Base-by-base conservation (phyloP, 2,113 vertebrate species). In the Pseudorasbora parva region DNA sequence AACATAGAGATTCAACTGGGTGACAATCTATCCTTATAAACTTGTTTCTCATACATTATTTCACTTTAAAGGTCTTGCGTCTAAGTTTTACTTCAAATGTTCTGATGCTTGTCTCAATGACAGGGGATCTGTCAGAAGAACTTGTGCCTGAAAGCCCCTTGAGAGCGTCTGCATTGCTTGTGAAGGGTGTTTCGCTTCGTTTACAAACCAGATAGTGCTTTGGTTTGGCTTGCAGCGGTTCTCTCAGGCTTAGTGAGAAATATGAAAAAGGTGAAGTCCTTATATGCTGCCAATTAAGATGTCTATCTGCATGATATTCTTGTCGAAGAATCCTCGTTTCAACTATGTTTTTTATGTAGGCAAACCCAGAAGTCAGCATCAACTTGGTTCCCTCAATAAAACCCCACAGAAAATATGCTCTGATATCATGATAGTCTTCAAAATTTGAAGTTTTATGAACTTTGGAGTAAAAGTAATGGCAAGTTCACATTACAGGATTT, bases 131-230 rank as follows among this genome's bases (percentile, higher is more conserved):
- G n/a, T n/a, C n/a, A n/a, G 37, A 74, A 69, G 37, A 75, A 43
- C 19, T 19, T 75, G 47, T 47, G 33, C 64, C 10, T 3, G 25
- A 33, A 15, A 41, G 30, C 66, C 68, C 37, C 12, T 73, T 51
- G 59, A 81, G 71, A 72, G 73, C 27, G 21, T 68, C 76, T 11
- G 11, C 27, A 21, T 64, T 25, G 54, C 33, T 79, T 56, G 11
- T 68, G 54, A 86, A 37, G 19, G 27, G 25, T 11, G 72, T 81
- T 77, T 81, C 27, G 5, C 37, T 75, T 30, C 51, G 23, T 69
- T 77, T 81, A 84, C 49, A 81, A 69, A 59, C 27, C 23, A 81
- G 60, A 7, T 1, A 45, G 37, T 80, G 37, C 75, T 73, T 82
- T 72, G 82, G 82, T 60, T 54, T 78, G 73, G 73, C 62, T 11